Evolutionary conservation across 2,888 invertebrate species (phyloP), one percentile per base, ranked within the genome.

Genomic region (Sarcophaga subvicina): DNA sequence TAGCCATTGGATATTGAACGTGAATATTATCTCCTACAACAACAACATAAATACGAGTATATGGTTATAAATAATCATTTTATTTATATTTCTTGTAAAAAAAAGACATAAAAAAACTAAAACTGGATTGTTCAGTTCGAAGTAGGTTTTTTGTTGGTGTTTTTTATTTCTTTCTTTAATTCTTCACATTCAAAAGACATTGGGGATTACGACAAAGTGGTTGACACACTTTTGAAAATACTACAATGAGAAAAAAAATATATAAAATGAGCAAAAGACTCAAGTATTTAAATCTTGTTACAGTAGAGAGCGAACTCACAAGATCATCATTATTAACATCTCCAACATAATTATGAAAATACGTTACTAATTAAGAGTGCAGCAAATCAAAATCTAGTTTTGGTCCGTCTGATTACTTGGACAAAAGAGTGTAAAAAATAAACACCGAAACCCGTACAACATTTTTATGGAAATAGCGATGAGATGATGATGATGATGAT

Each of bases 171-270:
- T 54, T 54, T 3, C 49, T 17, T 54, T 54, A 14, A 54, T 54
- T 54, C 12, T 54, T 54, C 54, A 54, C 54, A 54, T 17, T 54
- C 54, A 70, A 70, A 37, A 78, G n/a, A 70, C 47, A 22, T 78
- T 80, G 54, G 54, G 37, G 17, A 71, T 70, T 66, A 72, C 62
- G 37, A 64, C 12, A 79, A 73, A 88, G 87, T 80, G 85, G 88
- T 87, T 89, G 89, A 89, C 89, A 89, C 75, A 89, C 88, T 88
- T 89, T 83, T 77, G 71, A 49, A 70, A 66, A 62, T 80, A 67
- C 22, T 73, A 67, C 22, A 73, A 75, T 8, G 54, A n/a, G 45
- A 20, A 20, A 69, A 59, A 71, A 59, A 70, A 54, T 47, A 37
- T 5, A 27, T 37, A 67, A 17, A 69, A 47, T 22, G 47, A 75